Evolutionary conservation across 2,888 invertebrate species (phyloP), one percentile per base, ranked within the genome.

Genomic region (Drosophila borealis): DNA sequence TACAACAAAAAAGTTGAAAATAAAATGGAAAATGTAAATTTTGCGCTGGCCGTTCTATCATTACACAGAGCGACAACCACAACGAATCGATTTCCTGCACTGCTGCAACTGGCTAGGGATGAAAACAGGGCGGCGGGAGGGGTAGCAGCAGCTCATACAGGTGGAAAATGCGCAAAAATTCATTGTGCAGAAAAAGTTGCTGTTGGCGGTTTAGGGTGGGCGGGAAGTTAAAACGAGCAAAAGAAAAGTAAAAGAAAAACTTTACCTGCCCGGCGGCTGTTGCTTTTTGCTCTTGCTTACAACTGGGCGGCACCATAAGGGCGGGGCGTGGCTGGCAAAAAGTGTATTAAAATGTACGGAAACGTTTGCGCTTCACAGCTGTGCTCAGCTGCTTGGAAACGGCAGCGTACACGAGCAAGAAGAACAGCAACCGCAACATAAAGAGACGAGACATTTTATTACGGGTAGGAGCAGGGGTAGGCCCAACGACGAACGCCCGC

Each of bases 101-200:
- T 68, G 36, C 39, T 39, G 59, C 44, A 51, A 45, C n/a, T 5
- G 14, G 17, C 29, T 17, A 14, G 14, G 25, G 3, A 29, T 2
- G 42, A 13, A 36, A 21, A 10, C 1, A 5, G n/a, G 19, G 36
- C 2, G n/a, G 21, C 8, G 8, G 17, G 10, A 0, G 11, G 13
- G 14, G 44, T 29, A 25, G n/a, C 1, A 42, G 61, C 45, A 54
- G 77, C 84, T 88, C 86, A 81, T 80, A 87, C 86, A 86, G 86
- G 86, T 86, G 86, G 86, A 86, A 86, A 86, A 88, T 86, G 86
- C 87, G 86, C 87, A 87, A 86, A 84, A 86, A 86, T 86, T 88
- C 86, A 86, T 86, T 87, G 86, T 88, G 89, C 87, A 88, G 87
- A 86, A 86, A 88, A 83, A 88, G 79, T 88, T 83, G 53, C 54